Base-by-base conservation (phyloP, 2,797 vertebrate genomes). In the Ptychadena robeensis region DNA sequence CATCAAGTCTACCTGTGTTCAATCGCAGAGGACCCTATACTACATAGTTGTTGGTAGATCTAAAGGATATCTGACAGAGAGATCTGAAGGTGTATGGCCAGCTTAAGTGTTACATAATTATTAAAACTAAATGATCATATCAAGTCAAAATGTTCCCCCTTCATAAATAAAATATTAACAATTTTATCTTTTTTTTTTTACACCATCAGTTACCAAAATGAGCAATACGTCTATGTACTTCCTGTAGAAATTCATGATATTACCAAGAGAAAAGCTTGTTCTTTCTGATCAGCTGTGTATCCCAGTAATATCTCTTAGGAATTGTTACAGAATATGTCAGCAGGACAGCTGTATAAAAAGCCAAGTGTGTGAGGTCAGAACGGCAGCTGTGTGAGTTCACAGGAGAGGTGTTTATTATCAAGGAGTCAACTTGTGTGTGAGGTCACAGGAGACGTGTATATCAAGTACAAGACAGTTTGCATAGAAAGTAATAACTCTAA, bases 311-410 rank as follows among this genome's bases (percentile, higher is more conserved):
- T 57, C 38, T 44, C 18, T 15, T 70, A 70, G 63, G 63, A 70
- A 73, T 61, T 63, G 67, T 66, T 40, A 74, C 63, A 73, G 73
- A 73, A 66, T 73, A 37, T 73, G 76, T 65, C 82, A 84, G 57
- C 15, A 63, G 59, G 78, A 61, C 69, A 72, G n/a, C 25, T 38
- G 32, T 79, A 34, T 30, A 37, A 32, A 31, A 82, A 79, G 82
- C 73, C 68, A 83, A 67, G 69, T 68, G 76, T 74, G 63, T 80
- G 64, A 84, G 75, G 82, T 84, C 76, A 84, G 82, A 79, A 69
- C 12, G 32, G 69, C 82, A 79, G 82, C 76, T 84, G 76, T 69
- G 76, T 9, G 59, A 79, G 82, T 66, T 79, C 82, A 84, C 32
- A 79, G 61, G 76, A 74, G 69, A 79, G 63, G 70, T 67, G 70